These are phyloP conservation scores for Agrilus mali DNA, from an alignment of 2,888 invertebrate genomes.

Conservation along the genomic window DNA sequence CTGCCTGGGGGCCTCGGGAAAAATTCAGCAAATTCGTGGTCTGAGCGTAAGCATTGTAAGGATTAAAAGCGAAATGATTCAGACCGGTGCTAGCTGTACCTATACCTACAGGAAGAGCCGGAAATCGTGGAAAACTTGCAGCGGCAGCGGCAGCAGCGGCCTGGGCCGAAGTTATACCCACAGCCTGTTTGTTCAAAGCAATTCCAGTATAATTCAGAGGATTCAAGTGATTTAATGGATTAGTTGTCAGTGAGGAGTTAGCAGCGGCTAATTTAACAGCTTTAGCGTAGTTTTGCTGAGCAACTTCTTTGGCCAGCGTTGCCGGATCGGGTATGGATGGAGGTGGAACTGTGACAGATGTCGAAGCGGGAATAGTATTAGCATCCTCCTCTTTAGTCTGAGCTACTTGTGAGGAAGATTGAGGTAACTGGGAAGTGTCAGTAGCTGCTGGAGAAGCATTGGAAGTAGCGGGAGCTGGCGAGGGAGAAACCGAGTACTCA, in stretches of 20 bases:
- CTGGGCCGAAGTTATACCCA: slow-evolving; percentile 31
- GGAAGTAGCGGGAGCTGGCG: slow-evolving; percentile 24
- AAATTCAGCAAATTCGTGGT: slow-evolving; percentile 24
- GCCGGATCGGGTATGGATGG: slow-evolving; percentile 43
- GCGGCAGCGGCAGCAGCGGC: slow-evolving; percentile 13
- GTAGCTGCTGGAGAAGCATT: slow-evolving; percentile 25
- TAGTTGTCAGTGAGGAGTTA: slow-evolving; percentile 18
- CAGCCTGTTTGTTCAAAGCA: slow-evolving; percentile 50
- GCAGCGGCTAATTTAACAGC: slow-evolving; percentile 51
- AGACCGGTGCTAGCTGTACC: slow-evolving; percentile 25
- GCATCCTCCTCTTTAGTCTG: slow-evolving; percentile 15
- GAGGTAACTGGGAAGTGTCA: slow-evolving; percentile 19
- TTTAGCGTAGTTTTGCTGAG: slow-evolving; percentile 72
- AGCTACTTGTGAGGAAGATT: slow-evolving; percentile 18
- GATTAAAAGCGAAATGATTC: slow-evolving; percentile 21
- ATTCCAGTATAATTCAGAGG: slow-evolving; percentile 59
- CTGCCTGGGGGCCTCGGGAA: slow-evolving; percentile 23
- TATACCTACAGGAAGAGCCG: slow-evolving; percentile 23
- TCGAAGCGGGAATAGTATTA: slow-evolving; percentile 12
- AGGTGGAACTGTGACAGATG: slow-evolving; percentile 19
- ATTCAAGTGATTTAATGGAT: slow-evolving; percentile 37
- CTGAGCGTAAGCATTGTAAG: slow-evolving; percentile 28
- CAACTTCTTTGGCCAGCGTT: slow-evolving; percentile 65
- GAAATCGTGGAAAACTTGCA: slow-evolving; percentile 22
- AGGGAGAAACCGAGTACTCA: slow-evolving; percentile 81